phyloP scores from a whole-genome alignment of 2,113 vertebrate genomes.

The Willisornis vidua region DNA sequence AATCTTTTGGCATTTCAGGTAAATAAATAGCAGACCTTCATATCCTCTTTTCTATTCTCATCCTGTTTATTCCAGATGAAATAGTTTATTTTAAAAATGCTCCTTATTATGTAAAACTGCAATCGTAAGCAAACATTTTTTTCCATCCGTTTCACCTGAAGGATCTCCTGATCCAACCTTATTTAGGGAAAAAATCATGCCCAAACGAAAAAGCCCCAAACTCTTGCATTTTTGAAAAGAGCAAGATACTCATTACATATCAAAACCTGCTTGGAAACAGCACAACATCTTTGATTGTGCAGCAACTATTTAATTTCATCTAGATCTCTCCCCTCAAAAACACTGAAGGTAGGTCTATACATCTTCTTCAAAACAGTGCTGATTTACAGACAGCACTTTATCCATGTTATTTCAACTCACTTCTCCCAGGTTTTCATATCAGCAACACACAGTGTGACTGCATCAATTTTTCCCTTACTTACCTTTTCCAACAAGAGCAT shows the following conservation, averaged over 20 bases:
- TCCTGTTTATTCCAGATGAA: background rate
- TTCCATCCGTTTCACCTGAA: background rate
- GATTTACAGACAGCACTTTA: background rate
- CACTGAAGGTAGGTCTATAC: background rate
- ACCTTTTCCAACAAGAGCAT: background rate
- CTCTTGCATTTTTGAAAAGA: background rate
- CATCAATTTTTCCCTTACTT: background rate
- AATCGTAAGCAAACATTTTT: background rate
- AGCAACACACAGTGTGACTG: background rate
- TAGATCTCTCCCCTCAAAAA: background rate
- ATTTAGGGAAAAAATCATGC: background rate
- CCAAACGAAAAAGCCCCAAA: accelerated
- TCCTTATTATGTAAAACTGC: background rate
- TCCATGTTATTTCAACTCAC: background rate
- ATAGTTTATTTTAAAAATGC: background rate
- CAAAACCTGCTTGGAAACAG: background rate
- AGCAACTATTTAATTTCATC: background rate
- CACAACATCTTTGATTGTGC: background rate
- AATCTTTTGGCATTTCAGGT: background rate
- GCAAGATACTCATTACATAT: background rate
- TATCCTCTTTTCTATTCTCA: background rate
- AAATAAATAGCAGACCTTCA: background rate
- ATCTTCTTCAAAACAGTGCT: background rate
- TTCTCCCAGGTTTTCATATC: background rate
- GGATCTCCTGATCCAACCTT: background rate